Base-by-base conservation (phyloP, 2,888 invertebrate genomes). In the Mesochorus sp. region DNA sequence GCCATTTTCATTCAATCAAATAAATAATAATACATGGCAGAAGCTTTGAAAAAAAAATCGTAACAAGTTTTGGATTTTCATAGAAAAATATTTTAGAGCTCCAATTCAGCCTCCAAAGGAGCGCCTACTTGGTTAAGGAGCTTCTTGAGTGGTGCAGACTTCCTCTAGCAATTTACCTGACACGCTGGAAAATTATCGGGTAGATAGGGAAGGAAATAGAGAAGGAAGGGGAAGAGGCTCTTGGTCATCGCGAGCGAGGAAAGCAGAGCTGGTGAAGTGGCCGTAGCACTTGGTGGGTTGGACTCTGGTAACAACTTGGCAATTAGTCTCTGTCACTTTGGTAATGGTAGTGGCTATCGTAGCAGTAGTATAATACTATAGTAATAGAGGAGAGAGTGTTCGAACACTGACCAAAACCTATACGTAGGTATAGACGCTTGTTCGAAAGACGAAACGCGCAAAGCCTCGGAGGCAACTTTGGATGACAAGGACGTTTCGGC, bases 251-350 rank as follows among this genome's bases (percentile, higher is more conserved):
- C n/a, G 44, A 53, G 66, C 37, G 42, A 34, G 37, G 28, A 19
- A 59, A 44, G 51, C 21, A 12, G 37, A 34, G 19, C 4, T 12
- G 5, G 31, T 4, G 12, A 31, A 17, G 47, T 39, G 66, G 17
- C 17, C 6, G 26, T 44, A 17, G 44, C 44, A 47, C 68, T 75
- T 75, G 26, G 61, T 34, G 44, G 47, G 26, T 61, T 17, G 68
- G 53, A 68, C 51, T 67, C 67, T 51, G 28, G 67, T 61, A 67
- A 44, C 75, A 75, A 61, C 75, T 75, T 75, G 61, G 75, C 75
- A 75, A 75, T 75, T 75, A 75, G 75, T 61, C 67, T 68, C 55
- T 62, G 37, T 57, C 37, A 70, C 61, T 68, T 61, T 37, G 24
- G 34, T 37, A 24, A 34, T 39, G 2, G 39, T 39, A 28, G 39